phyloP scores from a whole-genome alignment of 1,140 invertebrate genomes.

The Theocolax elegans region DNA sequence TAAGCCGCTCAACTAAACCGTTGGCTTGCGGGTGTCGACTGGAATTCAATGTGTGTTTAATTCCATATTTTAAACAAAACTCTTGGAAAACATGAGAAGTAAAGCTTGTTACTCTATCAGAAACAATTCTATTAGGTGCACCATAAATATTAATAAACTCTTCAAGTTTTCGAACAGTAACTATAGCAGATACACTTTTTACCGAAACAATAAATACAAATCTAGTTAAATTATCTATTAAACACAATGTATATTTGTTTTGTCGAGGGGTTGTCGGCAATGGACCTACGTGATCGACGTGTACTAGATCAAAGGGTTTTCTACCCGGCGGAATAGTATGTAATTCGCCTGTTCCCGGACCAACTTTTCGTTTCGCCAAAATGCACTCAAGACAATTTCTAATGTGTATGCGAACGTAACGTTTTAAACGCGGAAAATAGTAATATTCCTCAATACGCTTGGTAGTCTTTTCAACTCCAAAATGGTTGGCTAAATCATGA shows the following conservation, averaged over 20 bases:
- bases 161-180: slow-evolving; percentile 24
- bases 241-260: not conserved
- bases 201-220: too few species aligned
- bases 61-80: slow-evolving; percentile 33
- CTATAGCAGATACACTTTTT: slow-evolving; percentile 3
- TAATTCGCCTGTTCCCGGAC: slow-evolving; percentile 25
- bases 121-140: too few species aligned
- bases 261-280: slow-evolving; percentile 6
- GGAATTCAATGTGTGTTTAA: slow-evolving; percentile 47
- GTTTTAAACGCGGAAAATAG: slow-evolving; percentile 36
- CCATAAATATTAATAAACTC: slow-evolving; percentile 1
- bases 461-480: slow-evolving; percentile 15
- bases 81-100: too few species aligned
- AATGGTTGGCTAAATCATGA: too few species aligned
- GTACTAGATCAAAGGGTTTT: slow-evolving; percentile 34
- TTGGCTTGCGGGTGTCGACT: slow-evolving; percentile 45
- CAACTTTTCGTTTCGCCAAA: slow-evolving; percentile 27
- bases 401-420: slow-evolving; percentile 32
- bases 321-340: slow-evolving; percentile 38
- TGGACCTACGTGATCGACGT: slow-evolving; percentile 40
- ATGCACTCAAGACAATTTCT: slow-evolving; percentile 35
- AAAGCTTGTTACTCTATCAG: too few species aligned
- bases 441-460: slow-evolving; percentile 14
- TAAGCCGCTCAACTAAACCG: slow-evolving; percentile 41
- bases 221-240: not conserved